phyloP scores from a whole-genome alignment of 92 coral and sea anemone genomes.

The Blastomussa wellsi region DNA sequence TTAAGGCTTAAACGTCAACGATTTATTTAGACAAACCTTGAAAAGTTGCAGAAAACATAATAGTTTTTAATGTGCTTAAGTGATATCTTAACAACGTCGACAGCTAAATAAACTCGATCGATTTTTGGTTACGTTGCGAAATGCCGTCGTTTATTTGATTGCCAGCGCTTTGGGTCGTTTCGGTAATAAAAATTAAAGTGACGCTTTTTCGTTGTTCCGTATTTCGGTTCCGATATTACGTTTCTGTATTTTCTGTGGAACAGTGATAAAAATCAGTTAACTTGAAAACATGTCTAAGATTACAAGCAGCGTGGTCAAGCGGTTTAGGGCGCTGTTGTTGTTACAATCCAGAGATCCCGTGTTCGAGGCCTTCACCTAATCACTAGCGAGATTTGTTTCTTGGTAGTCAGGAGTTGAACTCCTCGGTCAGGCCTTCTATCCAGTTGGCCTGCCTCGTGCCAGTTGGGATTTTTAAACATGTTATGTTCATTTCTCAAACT shows the following conservation, averaged over 20 bases:
- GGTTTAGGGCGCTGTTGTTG: too few relatives aligned
- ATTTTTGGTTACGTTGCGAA: neutral
- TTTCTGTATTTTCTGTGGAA: neutral
- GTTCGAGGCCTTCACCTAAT: too few relatives aligned
- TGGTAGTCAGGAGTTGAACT: too few relatives aligned
- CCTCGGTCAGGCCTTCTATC: too few relatives aligned
- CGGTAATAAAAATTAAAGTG: neutral
- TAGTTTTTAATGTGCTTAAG: neutral
- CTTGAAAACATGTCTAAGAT: too few relatives aligned
- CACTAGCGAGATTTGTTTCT: too few relatives aligned
- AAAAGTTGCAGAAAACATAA: neutral
- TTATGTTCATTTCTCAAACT: too few relatives aligned
- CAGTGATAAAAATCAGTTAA: neutral
- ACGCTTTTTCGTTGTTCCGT: neutral
- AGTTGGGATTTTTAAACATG: too few relatives aligned
- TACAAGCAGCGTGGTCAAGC: too few relatives aligned
- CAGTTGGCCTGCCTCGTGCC: too few relatives aligned
- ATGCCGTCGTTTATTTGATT: neutral
- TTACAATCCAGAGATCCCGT: too few relatives aligned
- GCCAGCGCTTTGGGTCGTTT: neutral
- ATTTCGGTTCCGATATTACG: too few relatives aligned
- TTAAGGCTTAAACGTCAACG: neutral
- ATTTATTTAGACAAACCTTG: neutral
- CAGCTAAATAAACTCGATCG: neutral
- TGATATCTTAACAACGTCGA: neutral